Base-by-base conservation (phyloP, 2,888 invertebrate genomes). In the Nezara viridula region DNA sequence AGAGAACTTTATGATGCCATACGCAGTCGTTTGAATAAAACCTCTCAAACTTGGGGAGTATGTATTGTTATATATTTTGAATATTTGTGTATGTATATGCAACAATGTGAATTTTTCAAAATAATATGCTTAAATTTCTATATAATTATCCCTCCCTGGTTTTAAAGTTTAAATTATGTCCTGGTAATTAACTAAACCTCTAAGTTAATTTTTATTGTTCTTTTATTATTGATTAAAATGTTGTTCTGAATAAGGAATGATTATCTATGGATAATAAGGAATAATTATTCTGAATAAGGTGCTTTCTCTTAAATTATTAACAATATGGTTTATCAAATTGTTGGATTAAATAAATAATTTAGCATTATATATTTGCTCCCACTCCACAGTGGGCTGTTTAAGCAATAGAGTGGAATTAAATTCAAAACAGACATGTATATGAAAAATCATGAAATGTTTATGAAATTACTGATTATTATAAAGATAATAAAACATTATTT, bases 21-120 rank as follows among this genome's bases (percentile, higher is more conserved):
- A 90, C 86, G 66, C 27, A 90, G 89, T 73, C 90, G 88, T 60
- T 86, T 86, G 40, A 40, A 88, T 55, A 90, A 92, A 81, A 92
- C 92, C 37, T 94, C 94, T 94, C 94, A 94, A 27, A 92, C 93
- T 55, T 94, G 94, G 94, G 93, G 94, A 92, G 94, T 94, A 91
- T 93, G 93, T 92, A 89, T 89, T 66, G 3, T 16, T 16, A 32
- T 32, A 60, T 27, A 60, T 27, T 52, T 60, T 27, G 10, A 27
- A 14, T 66, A 27, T 60, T 27, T 60, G 0, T 27, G 27, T n/a
- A 55, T 27, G 12, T 27, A 27, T 60, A 60, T n/a, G 19, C 10
- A 55, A 24, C 19, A 44, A 44, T 7, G 10, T 44, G 7, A 44
- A 44, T 44, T 44, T 44, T 44, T 44, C 10, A 44, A 44, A 44